phyloP scores from a whole-genome alignment of 2,797 vertebrate species.

The Acridotheres tristis region DNA sequence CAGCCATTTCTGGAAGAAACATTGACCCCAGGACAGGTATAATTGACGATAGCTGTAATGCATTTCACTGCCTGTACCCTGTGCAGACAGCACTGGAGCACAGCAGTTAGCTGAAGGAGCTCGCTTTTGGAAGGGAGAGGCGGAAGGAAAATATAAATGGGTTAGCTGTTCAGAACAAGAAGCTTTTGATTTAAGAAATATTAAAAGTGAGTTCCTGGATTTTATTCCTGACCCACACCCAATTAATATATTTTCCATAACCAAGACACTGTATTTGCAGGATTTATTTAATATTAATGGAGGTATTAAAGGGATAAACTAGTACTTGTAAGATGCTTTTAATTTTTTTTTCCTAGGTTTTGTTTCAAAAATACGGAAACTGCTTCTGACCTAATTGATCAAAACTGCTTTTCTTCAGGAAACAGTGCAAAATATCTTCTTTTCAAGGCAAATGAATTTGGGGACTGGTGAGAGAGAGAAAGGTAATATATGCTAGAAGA shows the following conservation, averaged over 20 bases:
- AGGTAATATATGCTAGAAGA: neutral
- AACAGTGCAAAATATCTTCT: neutral
- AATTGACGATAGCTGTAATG: neutral
- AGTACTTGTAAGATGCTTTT: neutral
- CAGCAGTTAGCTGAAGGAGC: slow-evolving; percentile 33
- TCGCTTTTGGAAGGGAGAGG: neutral
- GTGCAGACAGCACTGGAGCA: neutral
- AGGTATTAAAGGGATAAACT: slow-evolving; percentile 23
- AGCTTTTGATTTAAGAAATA: slow-evolving; percentile 68
- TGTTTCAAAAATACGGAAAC: slow-evolving; percentile 17
- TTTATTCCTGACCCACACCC: slow-evolving; percentile 52
- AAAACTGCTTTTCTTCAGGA: neutral
- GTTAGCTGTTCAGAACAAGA: slow-evolving; percentile 66
- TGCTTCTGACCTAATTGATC: slow-evolving; percentile 18
- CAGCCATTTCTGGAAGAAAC: neutral
- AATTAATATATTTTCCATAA: slow-evolving; percentile 60
- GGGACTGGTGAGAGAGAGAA: neutral
- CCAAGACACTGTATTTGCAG: neutral
- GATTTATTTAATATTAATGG: slow-evolving; percentile 56
- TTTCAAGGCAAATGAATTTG: neutral
- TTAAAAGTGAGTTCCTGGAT: slow-evolving; percentile 51
- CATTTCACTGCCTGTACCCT: slow-evolving; percentile 13
- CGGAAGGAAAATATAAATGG: slow-evolving; percentile 52
- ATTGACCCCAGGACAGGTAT: neutral
- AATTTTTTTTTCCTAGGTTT: neutral